Evolutionary conservation across 1,140 invertebrate genomes (phyloP), one percentile per base, ranked within the genome.

Genomic region (Danaus melanippus): DNA sequence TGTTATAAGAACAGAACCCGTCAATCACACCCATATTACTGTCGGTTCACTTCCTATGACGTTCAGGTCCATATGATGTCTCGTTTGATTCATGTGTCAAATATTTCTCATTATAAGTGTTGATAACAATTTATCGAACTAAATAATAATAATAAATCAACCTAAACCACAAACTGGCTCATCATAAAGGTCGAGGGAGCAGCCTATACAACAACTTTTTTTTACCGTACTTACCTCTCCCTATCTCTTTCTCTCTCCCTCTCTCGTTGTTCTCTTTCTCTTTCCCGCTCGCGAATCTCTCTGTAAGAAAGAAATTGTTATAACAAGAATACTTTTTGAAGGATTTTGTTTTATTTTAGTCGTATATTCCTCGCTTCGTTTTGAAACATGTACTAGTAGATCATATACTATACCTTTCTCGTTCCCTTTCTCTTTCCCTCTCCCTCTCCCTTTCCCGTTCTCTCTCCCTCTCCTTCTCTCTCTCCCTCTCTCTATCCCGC

Each of bases 401-500:
- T 32, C 21, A 32, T 32, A 32, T 8, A 39, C 73, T 64, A 46
- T 80, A 77, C 17, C 81, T 57, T 51, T 87, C 83, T 2, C 74
- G 66, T 41, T 77, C 73, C 9, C 62, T 48, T 8, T 75, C 73
- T 10, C 67, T 51, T n/a, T 67, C 64, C 6, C 65, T 43, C 8
- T 73, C 71, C 40, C 62, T 40, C 7, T 71, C 67, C 9, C 58
- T 45, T 15, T 74, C 71, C 9, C 62, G 56, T 10, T 75, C 73
- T 4, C 74, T 67, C 46, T 77, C 73, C 8, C 67, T 56, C 43
- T 71, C 72, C 11, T 60, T 41, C 6, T 71, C 66, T 55, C 53
- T 46, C 21, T 72, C 69, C 39, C 55, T 50, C 43, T 63, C 66
- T 2, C 61, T 97, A 87, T 99, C 97, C 60, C 92, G 91, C 72